Conservation (phyloP, 1,140 invertebrate genomes). For the Kradibia gibbosae region DNA sequence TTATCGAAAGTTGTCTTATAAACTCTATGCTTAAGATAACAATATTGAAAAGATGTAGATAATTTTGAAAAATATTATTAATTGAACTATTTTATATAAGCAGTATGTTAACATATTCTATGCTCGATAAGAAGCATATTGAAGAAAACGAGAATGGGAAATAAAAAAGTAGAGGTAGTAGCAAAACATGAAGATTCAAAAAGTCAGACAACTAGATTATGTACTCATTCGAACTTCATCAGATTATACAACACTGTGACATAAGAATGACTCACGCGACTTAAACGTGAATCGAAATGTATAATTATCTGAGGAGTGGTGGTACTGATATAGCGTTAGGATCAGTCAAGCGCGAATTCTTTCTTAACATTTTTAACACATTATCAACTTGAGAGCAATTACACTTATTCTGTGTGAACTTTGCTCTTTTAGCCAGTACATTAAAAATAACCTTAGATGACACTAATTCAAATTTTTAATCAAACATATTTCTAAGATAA, state of each 20-base stretch:
- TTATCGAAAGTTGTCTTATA: too few species aligned
- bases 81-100: too few species aligned
- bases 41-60: too few species aligned
- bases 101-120: too few species aligned
- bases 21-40: too few species aligned
- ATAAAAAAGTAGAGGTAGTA: background rate
- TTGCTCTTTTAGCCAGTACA: too few species aligned
- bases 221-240: background rate
- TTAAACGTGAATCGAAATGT: background rate
- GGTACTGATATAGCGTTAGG: background rate
- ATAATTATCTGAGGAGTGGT: background rate
- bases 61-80: too few species aligned
- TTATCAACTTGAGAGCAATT: background rate
- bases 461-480: too few species aligned
- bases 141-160: background rate
- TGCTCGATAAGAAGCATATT: too few species aligned
- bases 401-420: background rate
- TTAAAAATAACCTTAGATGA: too few species aligned
- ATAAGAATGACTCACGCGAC: background rate
- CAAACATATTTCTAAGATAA: too few species aligned
- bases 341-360: conserved; percentile 4
- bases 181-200: background rate
- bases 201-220: background rate
- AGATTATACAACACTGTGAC: conserved; percentile 12
- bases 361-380: background rate